A percentile compares a stretch with the other conserved stretches of the same genome.
These are phyloP conservation scores for Crotophaga sulcirostris DNA, from an alignment of 2,113 vertebrate species.

Conservation along the genomic window DNA sequence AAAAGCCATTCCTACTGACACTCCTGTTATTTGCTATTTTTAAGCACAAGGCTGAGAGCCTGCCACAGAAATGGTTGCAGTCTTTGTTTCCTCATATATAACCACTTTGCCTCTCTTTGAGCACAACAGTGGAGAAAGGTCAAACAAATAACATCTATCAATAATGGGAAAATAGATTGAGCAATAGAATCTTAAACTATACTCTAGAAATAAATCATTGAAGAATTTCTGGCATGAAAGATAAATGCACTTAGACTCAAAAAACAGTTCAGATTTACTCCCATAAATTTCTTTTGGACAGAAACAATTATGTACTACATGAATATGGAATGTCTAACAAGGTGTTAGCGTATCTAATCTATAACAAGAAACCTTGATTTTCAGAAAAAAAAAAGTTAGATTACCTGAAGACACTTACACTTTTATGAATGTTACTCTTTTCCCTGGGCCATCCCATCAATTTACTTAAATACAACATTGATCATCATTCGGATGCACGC, in stretches of 20 bases:
- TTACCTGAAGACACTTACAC: neutral
- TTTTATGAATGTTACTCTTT: neutral
- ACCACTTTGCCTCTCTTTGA: neutral
- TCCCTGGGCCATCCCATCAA: constrained; percentile 35
- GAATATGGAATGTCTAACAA: neutral
- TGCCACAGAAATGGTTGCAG: constrained; percentile 25
- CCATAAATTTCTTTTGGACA: neutral
- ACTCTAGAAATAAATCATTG: neutral
- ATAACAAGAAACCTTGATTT: neutral
- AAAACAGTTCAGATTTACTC: neutral
- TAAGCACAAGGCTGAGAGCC: constrained; percentile 11
- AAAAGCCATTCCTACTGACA: constrained; percentile 40
- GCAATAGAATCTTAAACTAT: neutral
- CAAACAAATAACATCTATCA: constrained; percentile 53
- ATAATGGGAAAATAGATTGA: constrained; percentile 21
- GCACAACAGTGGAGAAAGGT: constrained; percentile 7
- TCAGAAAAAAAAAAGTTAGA: neutral
- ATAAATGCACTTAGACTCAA: neutral
- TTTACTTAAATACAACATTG: neutral
- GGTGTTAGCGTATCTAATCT: neutral
- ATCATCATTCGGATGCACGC: neutral
- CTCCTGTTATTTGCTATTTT: constrained; percentile 25
- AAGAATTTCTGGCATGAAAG: neutral
- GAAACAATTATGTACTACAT: neutral
- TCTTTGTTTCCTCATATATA: constrained; percentile 8